These are phyloP conservation scores for Spongilla lacustris DNA, from an alignment of 37 sponge, comb jelly and placozoan species.

Conservation along the genomic window DNA sequence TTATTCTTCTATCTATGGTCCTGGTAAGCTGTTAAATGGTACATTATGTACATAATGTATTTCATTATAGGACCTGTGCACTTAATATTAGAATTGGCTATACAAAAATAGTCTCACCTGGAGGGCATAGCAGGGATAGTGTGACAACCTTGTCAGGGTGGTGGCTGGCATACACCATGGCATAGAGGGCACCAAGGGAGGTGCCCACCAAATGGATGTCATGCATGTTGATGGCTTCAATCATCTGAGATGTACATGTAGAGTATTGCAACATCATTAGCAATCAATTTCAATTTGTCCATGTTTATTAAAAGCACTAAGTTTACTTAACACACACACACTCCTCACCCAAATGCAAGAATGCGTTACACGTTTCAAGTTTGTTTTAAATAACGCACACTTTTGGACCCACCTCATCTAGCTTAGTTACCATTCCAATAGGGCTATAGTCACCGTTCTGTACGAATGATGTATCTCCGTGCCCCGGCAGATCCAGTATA, in stretches of 20 bases:
- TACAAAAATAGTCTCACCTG: conserved; percentile 35
- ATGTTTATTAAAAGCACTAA: too few relatives aligned
- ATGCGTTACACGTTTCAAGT: too few relatives aligned
- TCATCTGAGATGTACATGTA: conserved; percentile 36
- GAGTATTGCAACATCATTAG: too few relatives aligned
- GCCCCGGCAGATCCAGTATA: conserved; percentile 72
- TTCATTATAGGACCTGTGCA: neutral
- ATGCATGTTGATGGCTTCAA: conserved; percentile 33
- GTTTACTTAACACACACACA: too few relatives aligned
- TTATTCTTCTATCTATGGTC: too few relatives aligned
- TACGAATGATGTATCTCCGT: conserved; percentile 57
- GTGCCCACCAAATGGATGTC: conserved; percentile 64
- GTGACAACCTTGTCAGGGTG: conserved; percentile 20
- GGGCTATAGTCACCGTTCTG: conserved; percentile 32
- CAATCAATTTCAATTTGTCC: too few relatives aligned
- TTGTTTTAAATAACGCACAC: too few relatives aligned
- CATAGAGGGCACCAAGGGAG: conserved; percentile 60
- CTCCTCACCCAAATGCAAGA: too few relatives aligned
- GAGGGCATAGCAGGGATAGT: conserved; percentile 68
- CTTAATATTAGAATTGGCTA: too few relatives aligned
- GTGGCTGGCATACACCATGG: conserved; percentile 31
- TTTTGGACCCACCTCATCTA: conserved; percentile 45
- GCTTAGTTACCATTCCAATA: conserved; percentile 25
- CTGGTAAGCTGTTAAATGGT: too few relatives aligned
- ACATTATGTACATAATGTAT: too few relatives aligned